Conservation (phyloP, 2,888 invertebrate genomes). For the Teleogryllus oceanicus region DNA sequence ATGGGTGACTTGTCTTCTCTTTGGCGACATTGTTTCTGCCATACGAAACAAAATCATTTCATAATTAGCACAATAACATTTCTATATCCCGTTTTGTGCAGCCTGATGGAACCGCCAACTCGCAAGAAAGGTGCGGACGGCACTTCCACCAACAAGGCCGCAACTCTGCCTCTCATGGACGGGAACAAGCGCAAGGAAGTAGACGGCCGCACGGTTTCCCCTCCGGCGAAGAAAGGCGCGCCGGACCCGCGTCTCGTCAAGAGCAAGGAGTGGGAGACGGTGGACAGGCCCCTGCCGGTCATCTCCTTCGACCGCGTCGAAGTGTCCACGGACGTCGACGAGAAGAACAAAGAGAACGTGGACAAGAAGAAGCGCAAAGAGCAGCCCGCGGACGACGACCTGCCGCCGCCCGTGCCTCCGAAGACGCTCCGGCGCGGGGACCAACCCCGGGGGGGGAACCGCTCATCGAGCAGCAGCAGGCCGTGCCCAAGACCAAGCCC, state of each 20-base stretch:
- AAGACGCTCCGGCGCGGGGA: conserved; percentile 18
- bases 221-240: background rate
- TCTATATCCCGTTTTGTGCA: background rate
- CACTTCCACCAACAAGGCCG: background rate
- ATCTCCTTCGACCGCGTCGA: background rate
- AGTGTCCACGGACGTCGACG: background rate
- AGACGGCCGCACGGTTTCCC: background rate
- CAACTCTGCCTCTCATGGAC: background rate
- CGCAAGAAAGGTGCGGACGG: background rate
- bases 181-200: background rate
- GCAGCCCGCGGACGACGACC: background rate
- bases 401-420: conserved; percentile 12
- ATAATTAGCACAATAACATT: too few species aligned
- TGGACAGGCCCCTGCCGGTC: background rate
- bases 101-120: background rate
- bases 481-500: background rate
- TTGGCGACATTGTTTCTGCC: too few species aligned
- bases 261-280: background rate
- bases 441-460: background rate
- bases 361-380: background rate
- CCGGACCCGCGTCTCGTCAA: background rate
- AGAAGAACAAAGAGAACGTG: background rate
- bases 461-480: background rate
- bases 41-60: too few species aligned
- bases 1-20: too few species aligned